Base-by-base conservation (phyloP, 2,113 vertebrate species). In the Steatornis caripensis region DNA sequence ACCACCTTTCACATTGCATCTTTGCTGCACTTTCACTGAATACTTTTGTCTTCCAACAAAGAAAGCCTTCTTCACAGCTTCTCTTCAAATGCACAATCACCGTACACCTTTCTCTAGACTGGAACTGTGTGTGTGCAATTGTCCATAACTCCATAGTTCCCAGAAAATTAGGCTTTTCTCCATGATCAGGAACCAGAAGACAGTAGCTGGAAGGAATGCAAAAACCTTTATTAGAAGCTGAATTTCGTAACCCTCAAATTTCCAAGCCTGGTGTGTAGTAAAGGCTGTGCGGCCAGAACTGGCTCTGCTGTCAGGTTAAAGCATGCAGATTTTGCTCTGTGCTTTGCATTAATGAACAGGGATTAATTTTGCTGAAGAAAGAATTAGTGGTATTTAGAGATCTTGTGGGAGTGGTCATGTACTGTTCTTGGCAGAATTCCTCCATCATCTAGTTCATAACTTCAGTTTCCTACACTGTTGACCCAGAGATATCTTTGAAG, bases 321-420 rank as follows among this genome's bases (percentile, higher is more conserved):
- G 1, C 36, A 53, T 51, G 15, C 20, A 79, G 60, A 57, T 54
- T 93, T 87, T 90, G 2, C 32, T 89, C 62, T 84, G 57, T 87
- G 58, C 89, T 92, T 94, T 93, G 46, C 36, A 68, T 89, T 92
- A 95, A 95, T 83, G 91, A 94, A 87, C 13, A 61, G 15, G 71
- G 55, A 94, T 96, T 96, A 87, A 88, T 94, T 97, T 89, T 92
- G 45, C 68, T 75, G 85, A 87, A 85, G 65, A 92, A 96, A 92
- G 66, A 65, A 85, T 91, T 91, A 91, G 75, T 69, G 41, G 39
- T 95, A 66, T 93, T 96, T 97, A 92, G 68, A 86, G 29, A 65
- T 91, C 95, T 88, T 43, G 3, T 88, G 86, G 91, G 85, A 96
- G 64, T 76, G 84, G 83, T 87, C 85, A 89, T 65, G 72, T 71